Evolutionary conservation across 2,113 vertebrate genomes (phyloP), one percentile per base, ranked within the genome.

Genomic region (Oxygymnocypris stewartii): DNA sequence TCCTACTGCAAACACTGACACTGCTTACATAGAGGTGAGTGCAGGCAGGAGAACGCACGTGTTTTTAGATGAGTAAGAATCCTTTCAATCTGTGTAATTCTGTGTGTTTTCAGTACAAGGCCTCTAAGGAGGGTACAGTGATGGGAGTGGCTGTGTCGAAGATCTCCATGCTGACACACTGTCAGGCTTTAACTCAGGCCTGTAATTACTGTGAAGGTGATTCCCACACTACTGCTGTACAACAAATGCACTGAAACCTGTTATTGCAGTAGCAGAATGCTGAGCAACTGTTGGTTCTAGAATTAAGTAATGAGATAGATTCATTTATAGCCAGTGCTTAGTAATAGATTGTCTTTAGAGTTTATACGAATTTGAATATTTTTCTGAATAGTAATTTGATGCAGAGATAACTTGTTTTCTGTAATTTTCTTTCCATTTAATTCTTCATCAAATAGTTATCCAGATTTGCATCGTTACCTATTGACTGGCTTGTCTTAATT

Each of bases 171-270:
- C 91, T 99, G 91, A 96, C 96, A 20, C 98, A 99, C 92, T 99
- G 98, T 89, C 98, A 99, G 59, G 97, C 98, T 85, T 90, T 99
- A 91, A 97, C 97, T 0, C 98, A 99, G 92, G 97, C 98, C 93
- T 99, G 98, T 93, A 98, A 96, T 95, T 99, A 99, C 92, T 97
- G 96, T 90, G 98, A 99, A 97, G 98, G 98, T 99, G 88, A 91
- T 96, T 77, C 11, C 35, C 75, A 44, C 51, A 73, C n/a, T 49
- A 40, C 71, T 82, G n/a, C 14, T 69, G 77, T 61, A 7, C 10
- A 75, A 25, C 13, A 40, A 42, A 63, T 7, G 6, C 1, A n/a
- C 4, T 25, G 5, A 59, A 14, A 42, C 16, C 78, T 61, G 13
- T 9, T 16, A 81, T 42, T 23, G 4, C 59, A 63, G 8, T 37